Base-by-base conservation (phyloP, 2,113 vertebrate genomes). In the Siniperca chuatsi region DNA sequence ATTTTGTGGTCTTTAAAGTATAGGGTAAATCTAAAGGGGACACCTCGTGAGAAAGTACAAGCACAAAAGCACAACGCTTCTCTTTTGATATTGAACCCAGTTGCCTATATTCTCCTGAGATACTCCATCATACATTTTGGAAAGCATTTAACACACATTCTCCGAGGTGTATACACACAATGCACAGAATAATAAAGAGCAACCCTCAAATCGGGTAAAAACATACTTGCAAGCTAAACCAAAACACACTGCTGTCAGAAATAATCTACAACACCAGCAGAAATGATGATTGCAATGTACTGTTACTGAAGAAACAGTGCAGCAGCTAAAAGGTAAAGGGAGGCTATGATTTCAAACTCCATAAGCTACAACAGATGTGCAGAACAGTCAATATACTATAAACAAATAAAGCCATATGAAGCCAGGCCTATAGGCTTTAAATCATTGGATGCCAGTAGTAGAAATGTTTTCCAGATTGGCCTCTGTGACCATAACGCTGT, bases 351-450 rank as follows among this genome's bases (percentile, higher is more conserved):
- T 85, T 87, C 29, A 72, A 81, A 82, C 18, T 73, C 21, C 33
- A 25, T 84, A 85, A 90, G 35, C 73, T 78, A 57, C 81, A 87
- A 86, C 86, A 92, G 84, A 92, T 92, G 92, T 92, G 80, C 58
- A 57, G 62, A 75, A 70, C 82, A 89, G 85, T 86, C 75, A 74
- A 89, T 64, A 84, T 42, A 79, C 77, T 75, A 79, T 83, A 83
- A 92, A 92, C 92, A 91, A 89, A 90, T 83, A 87, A 81, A 89
- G 82, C 57, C 68, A 33, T 73, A 68, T 42, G 83, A 82, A 82
- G 74, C 60, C 11, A 8, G 10, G 62, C 37, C 52, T 58, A 74
- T 52, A 42, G 54, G 52, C 40, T 60, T 61, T 76, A 77, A 79
- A 83, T 88, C 77, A 82, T 15, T 67, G 75, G 46, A 79, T 72